Base-by-base conservation (phyloP, 37 sponge, comb jelly and placozoan genomes). In the Beroe ovata region DNA sequence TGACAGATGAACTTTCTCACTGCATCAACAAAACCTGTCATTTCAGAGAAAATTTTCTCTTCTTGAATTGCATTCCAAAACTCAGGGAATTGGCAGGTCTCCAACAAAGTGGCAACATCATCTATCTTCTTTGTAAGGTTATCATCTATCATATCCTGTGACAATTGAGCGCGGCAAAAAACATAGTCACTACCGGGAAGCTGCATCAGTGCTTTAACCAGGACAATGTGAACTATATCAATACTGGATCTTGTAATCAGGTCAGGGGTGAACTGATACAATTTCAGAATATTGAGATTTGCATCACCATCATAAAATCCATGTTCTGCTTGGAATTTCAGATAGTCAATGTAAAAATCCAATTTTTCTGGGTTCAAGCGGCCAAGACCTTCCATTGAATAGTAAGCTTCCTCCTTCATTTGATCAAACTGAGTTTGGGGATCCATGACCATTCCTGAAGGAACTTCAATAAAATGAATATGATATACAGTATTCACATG, bases 1-100 rank as follows among this genome's bases (percentile, higher is more conserved):
- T 42, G 54, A 23, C 84, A 77, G 4, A 77, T 42, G 54, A 77
- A 77, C 54, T 41, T 39, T 26, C 84, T 11, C 26, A 36, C 84
- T 21, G 47, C 41, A 20, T 77, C 84, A 20, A 40, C 47, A 40
- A 77, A 77, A 4, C 84, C 84, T n/a, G 54, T 42, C 47, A 42
- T 40, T 26, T 39, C 54, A 1, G 71, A 21, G 25, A 77, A 77
- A 21, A 77, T 77, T 26, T 77, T 77, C 23, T 77, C 84, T 42
- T 77, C 84, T 23, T 77, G 84, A 8, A 77, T 77, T 1, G 33
- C 84, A 77, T 77, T 77, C 84, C 84, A 77, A 26, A 77, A 77
- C 22, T 77, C 84, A n/a, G 84, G 84, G 23, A 77, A 77, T 19
- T 77, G 84, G 84, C 84, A 77, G 25, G 84, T 77, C 21, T 77